These are phyloP conservation scores for Nixonia krombeini DNA, from an alignment of 1,140 invertebrate species.

Conservation along the genomic window DNA sequence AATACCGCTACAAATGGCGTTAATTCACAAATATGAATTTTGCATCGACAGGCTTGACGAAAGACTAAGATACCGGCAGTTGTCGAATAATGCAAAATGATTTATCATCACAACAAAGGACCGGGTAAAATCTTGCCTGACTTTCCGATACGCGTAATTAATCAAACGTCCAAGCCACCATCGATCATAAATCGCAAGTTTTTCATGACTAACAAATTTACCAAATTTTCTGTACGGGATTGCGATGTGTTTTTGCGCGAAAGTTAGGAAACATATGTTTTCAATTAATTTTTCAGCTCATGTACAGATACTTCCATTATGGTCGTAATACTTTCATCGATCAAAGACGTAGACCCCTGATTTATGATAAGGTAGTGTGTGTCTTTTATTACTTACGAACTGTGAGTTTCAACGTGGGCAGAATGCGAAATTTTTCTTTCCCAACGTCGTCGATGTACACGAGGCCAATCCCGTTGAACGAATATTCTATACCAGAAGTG, in stretches of 20 bases:
- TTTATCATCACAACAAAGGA: neutral
- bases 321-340: neutral
- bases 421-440: constrained; percentile 40
- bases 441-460: constrained; percentile 27
- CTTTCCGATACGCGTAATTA: neutral
- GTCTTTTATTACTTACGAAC: constrained; percentile 42
- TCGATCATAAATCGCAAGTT: neutral
- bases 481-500: constrained; percentile 32
- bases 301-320: too few species aligned
- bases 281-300: too few species aligned
- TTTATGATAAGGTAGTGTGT: constrained; percentile 28
- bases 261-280: too few species aligned
- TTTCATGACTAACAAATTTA: neutral
- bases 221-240: neutral
- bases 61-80: too few species aligned
- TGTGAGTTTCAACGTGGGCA: constrained; percentile 14
- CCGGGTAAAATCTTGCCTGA: neutral
- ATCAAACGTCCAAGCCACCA: neutral
- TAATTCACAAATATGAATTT: too few species aligned
- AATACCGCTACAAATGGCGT: too few species aligned
- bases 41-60: too few species aligned
- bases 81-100: neutral
- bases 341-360: constrained; percentile 12
- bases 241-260: too few species aligned
- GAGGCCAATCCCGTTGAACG: constrained; percentile 31